A percentile compares a stretch with the other conserved stretches of the same genome.
Evolutionary conservation across 2,113 vertebrate genomes (phyloP).

Genomic region (Amblyornis subalaris): DNA sequence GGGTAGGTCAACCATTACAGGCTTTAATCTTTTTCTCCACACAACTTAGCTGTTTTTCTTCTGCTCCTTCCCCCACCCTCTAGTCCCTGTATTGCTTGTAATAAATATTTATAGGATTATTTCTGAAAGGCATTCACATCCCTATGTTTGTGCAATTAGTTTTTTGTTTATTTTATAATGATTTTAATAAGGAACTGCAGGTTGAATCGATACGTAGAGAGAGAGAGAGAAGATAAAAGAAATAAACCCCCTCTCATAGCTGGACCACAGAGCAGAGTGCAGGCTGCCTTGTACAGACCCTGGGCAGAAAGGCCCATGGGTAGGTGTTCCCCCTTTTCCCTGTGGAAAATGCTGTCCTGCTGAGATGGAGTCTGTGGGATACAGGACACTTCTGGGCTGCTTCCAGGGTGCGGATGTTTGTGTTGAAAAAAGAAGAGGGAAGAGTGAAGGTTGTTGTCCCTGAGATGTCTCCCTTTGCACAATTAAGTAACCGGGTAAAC

Average conservation of each 20-base stretch:
- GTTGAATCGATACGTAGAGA: neutral
- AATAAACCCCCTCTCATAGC: neutral
- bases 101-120: constrained; percentile 70
- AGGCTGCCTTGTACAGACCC: neutral
- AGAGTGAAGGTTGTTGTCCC: constrained; percentile 13
- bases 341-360: neutral
- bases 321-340: neutral
- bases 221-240: neutral
- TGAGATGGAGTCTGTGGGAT: neutral
- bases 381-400: neutral
- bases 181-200: neutral
- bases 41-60: constrained; percentile 51
- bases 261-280: neutral
- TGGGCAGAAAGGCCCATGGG: neutral
- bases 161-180: constrained; percentile 15
- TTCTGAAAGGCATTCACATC: constrained; percentile 53
- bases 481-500: constrained; percentile 42
- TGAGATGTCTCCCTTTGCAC: constrained; percentile 1
- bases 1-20: constrained; percentile 47
- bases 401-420: neutral
- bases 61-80: neutral
- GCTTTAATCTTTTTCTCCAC: constrained; percentile 32
- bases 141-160: constrained; percentile 52
- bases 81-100: neutral
- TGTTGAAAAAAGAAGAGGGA: constrained; percentile 18